Conservation (phyloP, 2,888 invertebrate species). For the Pollenia griseotomentosa region DNA sequence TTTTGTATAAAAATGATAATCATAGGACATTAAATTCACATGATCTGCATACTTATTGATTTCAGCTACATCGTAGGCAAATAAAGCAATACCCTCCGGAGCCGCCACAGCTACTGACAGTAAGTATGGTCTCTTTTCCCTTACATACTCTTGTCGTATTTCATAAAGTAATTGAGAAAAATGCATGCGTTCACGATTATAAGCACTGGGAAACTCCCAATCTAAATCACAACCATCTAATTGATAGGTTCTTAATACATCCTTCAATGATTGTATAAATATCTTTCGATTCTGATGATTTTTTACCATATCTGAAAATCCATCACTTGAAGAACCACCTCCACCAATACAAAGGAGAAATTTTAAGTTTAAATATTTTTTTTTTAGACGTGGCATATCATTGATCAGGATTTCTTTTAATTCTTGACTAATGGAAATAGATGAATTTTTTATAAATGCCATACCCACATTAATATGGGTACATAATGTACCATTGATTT, state of each 20-base stretch:
- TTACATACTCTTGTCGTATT: constrained; percentile 88
- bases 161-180: constrained; percentile 91
- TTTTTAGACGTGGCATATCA: constrained; percentile 85
- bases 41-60: constrained; percentile 93
- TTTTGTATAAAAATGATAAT: constrained; percentile 92
- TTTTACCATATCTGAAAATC: constrained; percentile 90
- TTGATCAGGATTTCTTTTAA: constrained; percentile 80
- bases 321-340: constrained; percentile 86
- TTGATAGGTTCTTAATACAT: constrained; percentile 79
- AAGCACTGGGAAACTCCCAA: constrained; percentile 93
- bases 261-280: constrained; percentile 86
- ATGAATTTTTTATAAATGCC: constrained; percentile 87
- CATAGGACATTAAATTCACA: constrained; percentile 96
- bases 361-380: constrained; percentile 88
- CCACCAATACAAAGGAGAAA: constrained; percentile 91
- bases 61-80: constrained; percentile 91
- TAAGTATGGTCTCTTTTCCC: constrained; percentile 86
- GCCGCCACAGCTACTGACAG: constrained; percentile 93
- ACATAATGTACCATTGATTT: constrained; percentile 90
- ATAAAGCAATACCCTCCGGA: constrained; percentile 89
- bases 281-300: constrained; percentile 89
- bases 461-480: constrained; percentile 93
- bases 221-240: constrained; percentile 87
- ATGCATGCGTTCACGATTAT: constrained; percentile 87
- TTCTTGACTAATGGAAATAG: constrained; percentile 85